phyloP scores from a whole-genome alignment of 2,888 invertebrate species.

The Mylabris sibirica region DNA sequence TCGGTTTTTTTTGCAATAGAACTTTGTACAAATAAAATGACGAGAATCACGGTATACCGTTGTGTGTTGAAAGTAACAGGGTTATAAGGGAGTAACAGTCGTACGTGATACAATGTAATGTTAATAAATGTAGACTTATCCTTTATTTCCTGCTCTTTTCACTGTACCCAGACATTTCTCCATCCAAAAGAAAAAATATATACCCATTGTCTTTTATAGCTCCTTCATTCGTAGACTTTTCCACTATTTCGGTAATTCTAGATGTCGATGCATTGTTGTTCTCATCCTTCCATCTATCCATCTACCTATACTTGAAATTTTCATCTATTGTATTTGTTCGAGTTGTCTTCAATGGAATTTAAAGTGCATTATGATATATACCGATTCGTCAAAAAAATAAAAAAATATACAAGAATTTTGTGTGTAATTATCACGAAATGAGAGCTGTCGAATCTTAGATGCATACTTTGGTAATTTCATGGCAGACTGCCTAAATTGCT shows the following conservation, averaged over 20 bases:
- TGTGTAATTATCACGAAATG: constrained; percentile 16
- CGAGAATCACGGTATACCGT: constrained; percentile 45
- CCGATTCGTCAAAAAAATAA: too few relatives aligned
- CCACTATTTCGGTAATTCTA: constrained; percentile 28
- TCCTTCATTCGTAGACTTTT: constrained; percentile 19
- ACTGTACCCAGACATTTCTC: background rate
- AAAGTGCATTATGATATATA: background rate
- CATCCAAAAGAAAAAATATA: background rate
- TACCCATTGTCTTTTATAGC: constrained; percentile 5
- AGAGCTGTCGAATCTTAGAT: constrained; percentile 21
- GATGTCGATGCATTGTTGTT: constrained; percentile 35
- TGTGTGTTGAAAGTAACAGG: constrained; percentile 35
- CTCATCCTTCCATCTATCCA: background rate
- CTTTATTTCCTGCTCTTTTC: constrained; percentile 16
- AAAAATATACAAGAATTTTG: background rate
- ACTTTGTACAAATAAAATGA: constrained; percentile 31
- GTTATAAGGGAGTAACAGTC: constrained; percentile 45
- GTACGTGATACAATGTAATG: constrained; percentile 49
- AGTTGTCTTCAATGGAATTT: too few relatives aligned
- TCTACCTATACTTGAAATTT: background rate
- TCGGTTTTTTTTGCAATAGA: background rate
- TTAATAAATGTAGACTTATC: constrained; percentile 40
- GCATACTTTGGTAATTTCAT: constrained; percentile 31
- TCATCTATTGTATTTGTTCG: background rate
- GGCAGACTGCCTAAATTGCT: constrained; percentile 31